These are phyloP conservation scores for Argyresthia albistria DNA, from an alignment of 2,888 invertebrate species.

Conservation along the genomic window DNA sequence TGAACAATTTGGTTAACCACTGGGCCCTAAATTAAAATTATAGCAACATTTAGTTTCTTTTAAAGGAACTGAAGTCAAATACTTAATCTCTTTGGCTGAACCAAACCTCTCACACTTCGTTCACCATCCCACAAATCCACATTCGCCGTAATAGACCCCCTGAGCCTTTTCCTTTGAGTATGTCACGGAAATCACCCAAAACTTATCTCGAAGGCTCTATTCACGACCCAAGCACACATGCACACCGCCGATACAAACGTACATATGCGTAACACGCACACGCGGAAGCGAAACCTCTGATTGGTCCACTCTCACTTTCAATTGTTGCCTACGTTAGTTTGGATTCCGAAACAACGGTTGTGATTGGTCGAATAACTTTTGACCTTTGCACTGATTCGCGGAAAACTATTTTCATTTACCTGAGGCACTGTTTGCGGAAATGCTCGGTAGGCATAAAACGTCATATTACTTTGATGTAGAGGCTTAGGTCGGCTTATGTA, in stretches of 20 bases:
- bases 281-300: slow-evolving; percentile 29
- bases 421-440: slow-evolving; percentile 37
- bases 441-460: slow-evolving; percentile 8
- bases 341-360: slow-evolving; percentile 39
- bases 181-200: slow-evolving; percentile 6
- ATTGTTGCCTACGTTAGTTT: slow-evolving; percentile 59
- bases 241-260: slow-evolving; percentile 18
- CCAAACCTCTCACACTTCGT: no score
- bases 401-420: slow-evolving; percentile 29
- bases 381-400: slow-evolving; percentile 58
- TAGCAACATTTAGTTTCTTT: no score
- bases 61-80: no score
- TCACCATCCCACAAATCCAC: no score
- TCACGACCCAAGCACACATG: slow-evolving; percentile 24
- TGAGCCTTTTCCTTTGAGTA: not conserved
- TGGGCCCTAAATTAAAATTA: no score
- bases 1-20: no score
- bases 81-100: no score
- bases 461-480: not conserved
- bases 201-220: slow-evolving; percentile 25
- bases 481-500: not conserved
- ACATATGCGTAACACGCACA: slow-evolving; percentile 27
- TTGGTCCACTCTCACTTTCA: slow-evolving; percentile 64
- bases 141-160: not conserved
- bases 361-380: slow-evolving; percentile 46